Evolutionary conservation across 2,797 vertebrate genomes (phyloP).

Genomic region (Denticeps clupeoides): DNA sequence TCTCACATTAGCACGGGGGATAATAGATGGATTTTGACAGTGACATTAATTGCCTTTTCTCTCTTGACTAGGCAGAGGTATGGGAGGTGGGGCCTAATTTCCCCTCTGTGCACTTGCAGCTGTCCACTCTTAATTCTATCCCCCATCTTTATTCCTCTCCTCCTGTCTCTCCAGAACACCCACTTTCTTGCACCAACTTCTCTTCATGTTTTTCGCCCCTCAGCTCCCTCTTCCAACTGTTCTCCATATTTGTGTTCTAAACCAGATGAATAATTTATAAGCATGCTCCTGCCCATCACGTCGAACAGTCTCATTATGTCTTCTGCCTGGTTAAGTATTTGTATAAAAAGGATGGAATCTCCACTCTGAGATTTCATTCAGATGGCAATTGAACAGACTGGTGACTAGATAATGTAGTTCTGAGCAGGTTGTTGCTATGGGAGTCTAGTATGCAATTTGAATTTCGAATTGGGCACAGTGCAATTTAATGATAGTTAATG

Average conservation of each 20-base stretch:
- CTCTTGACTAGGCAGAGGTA: conserved; percentile 6
- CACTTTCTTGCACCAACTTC: not conserved
- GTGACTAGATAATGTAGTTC: too few relatives aligned
- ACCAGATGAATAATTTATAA: conserved; percentile 11
- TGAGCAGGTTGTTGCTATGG: too few relatives aligned
- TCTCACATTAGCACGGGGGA: conserved; percentile 17
- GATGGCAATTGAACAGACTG: conserved; percentile 3
- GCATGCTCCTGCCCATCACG: conserved; percentile 3
- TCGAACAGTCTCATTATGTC: conserved; percentile 1
- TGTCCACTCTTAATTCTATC: not conserved
- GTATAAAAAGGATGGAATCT: conserved; percentile 7
- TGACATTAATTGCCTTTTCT: conserved; percentile 34
- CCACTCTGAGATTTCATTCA: conserved; percentile 4
- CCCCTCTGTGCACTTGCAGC: too few relatives aligned
- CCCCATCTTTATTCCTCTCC: not conserved
- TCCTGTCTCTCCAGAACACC: not conserved
- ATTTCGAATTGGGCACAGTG: too few relatives aligned
- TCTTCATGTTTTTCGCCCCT: not conserved
- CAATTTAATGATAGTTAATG: too few relatives aligned
- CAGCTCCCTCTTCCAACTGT: too few relatives aligned
- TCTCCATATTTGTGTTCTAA: too few relatives aligned
- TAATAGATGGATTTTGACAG: conserved; percentile 29
- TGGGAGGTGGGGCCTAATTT: too few relatives aligned
- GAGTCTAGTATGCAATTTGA: too few relatives aligned
- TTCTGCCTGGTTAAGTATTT: not conserved